Conservation (phyloP, 2,888 invertebrate species). For the Globia sparganii region DNA sequence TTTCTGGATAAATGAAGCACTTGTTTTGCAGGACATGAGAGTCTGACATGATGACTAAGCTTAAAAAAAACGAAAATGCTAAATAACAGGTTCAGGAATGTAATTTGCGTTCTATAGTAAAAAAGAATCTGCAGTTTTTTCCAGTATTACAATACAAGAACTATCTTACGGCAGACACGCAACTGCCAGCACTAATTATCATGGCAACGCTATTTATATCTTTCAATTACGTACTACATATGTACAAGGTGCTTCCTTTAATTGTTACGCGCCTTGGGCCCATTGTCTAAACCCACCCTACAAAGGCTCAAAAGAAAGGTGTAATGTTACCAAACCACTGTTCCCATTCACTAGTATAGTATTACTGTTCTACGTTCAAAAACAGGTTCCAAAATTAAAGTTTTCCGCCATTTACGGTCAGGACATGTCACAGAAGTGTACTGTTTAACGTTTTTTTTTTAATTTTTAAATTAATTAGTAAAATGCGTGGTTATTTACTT, state of each 20-base stretch:
- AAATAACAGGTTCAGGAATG: conserved; percentile 24
- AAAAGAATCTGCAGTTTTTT: conserved; percentile 26
- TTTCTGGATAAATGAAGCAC: conserved; percentile 1
- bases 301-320: conserved; percentile 74
- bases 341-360: conserved; percentile 56
- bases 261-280: conserved; percentile 66
- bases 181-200: conserved; percentile 64
- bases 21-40: conserved; percentile 1
- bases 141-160: conserved; percentile 39
- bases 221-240: conserved; percentile 59
- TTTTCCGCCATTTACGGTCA: conserved; percentile 75
- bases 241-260: conserved; percentile 69
- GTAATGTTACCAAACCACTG: conserved; percentile 74
- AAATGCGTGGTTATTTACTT: conserved; percentile 66
- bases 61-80: neutral
- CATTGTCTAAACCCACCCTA: conserved; percentile 74
- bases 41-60: neutral
- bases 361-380: conserved; percentile 63
- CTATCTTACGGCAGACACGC: conserved; percentile 47
- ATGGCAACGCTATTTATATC: conserved; percentile 71
- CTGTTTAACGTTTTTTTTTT: conserved; percentile 48
- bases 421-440: conserved; percentile 70
- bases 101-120: conserved; percentile 12
- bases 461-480: conserved; percentile 59
- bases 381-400: conserved; percentile 78